These are phyloP conservation scores for Elachura formosa DNA, from an alignment of 2,113 vertebrate species.

Conservation along the genomic window DNA sequence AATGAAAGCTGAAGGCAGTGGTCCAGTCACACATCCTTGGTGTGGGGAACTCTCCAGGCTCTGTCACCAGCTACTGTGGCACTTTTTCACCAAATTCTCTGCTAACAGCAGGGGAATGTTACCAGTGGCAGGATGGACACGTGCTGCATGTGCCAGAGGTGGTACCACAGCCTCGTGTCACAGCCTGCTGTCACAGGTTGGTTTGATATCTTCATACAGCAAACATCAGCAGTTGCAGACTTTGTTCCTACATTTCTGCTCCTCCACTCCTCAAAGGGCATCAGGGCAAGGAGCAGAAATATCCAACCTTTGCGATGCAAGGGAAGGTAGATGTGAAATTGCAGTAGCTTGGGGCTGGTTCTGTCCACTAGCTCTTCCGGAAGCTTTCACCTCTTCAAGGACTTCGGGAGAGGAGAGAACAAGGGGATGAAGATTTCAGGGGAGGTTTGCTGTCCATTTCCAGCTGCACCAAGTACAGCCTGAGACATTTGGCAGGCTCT, in stretches of 20 bases:
- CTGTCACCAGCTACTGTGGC: background rate
- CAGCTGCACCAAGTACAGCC: background rate
- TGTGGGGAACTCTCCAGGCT: background rate
- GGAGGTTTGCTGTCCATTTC: background rate
- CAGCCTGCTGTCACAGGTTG: background rate
- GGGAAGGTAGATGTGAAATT: background rate
- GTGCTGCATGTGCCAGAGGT: accelerated
- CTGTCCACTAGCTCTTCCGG: background rate
- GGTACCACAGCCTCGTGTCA: background rate
- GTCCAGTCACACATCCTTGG: background rate
- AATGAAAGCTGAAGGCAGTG: background rate
- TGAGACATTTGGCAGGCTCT: accelerated
- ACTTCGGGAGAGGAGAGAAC: background rate
- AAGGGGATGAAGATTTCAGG: background rate
- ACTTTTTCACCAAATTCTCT: background rate
- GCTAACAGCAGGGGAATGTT: background rate
- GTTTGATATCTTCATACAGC: background rate
- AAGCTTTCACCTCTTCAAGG: background rate
- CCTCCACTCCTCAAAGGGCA: background rate
- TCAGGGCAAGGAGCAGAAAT: background rate
- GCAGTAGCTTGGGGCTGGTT: background rate
- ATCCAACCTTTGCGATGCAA: background rate
- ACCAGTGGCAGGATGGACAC: accelerated
- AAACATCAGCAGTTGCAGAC: background rate
- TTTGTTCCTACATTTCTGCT: background rate